Base-by-base conservation (phyloP, 2,888 invertebrate species). In the Choreutis nemorana region DNA sequence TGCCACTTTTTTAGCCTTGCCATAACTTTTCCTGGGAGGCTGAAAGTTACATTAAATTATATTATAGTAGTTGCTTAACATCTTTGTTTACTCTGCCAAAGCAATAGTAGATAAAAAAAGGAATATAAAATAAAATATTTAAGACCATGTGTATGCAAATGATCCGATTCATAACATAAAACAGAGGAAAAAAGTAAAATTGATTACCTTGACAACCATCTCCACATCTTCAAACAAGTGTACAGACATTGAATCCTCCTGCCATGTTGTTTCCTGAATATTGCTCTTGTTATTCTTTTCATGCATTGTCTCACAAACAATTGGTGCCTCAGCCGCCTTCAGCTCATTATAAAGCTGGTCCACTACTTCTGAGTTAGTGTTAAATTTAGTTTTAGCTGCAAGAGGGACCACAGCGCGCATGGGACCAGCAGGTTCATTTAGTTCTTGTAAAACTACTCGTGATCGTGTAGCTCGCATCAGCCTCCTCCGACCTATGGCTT, bases 181-280 rank as follows among this genome's bases (percentile, higher is more conserved):
- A 18, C 18, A n/a, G 9, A 23, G 9, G 9, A 23, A 9, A 23
- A 2, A 2, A n/a, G 8, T 18, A 7, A 18, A 18, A 27, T 26
- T n/a, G 33, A 28, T 40, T 52, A 77, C 77, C 71, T 78, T 73
- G 14, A 58, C 39, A 51, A 71, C 43, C 32, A 72, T 15, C 43
- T 72, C 75, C 42, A 78, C 56, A 47, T 78, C 77, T 45, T 78
- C 75, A 64, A 78, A 78, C 37, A 78, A 50, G 48, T 72, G 72
- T 1, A 77, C 64, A 22, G 73, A 72, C 16, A 65, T 43, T 5
- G 51, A 48, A 35, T 71, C 37, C 11, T 44, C 40, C 34, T 42
- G 36, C 8, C 34, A 23, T 13, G 37, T 33, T 16, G 39, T 21
- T 15, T 57, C 49, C 28, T 45, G 48, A 11, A 50, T 29, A 40